Percentiles rank a stretch among this genome's conserved stretches.
These are phyloP conservation scores for Cantharis flavilabris DNA, from an alignment of 2,888 invertebrate genomes.

Conservation along the genomic window DNA sequence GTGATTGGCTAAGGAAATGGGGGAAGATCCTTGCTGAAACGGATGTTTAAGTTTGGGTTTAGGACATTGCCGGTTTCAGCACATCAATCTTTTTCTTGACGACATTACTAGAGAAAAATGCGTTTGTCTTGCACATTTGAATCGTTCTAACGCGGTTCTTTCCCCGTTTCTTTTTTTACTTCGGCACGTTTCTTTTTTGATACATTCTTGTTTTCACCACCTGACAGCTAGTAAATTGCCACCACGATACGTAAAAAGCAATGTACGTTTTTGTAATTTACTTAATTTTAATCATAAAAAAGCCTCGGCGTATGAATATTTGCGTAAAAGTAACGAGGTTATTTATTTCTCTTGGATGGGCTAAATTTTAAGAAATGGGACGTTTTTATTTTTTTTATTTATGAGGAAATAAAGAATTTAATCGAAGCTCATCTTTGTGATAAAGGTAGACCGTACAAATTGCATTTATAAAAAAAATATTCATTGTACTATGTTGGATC, in stretches of 20 bases:
- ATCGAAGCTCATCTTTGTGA: neutral
- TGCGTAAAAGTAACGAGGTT: neutral
- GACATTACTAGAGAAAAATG: constrained; percentile 16
- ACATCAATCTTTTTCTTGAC: constrained; percentile 25
- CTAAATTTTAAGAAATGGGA: constrained; percentile 1
- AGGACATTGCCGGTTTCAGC: constrained; percentile 9
- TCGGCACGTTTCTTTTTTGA: neutral
- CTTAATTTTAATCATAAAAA: neutral
- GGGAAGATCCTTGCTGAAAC: constrained; percentile 12
- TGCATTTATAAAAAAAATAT: neutral
- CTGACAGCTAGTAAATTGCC: neutral
- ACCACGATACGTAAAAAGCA: neutral
- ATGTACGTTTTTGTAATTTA: neutral
- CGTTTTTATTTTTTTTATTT: neutral
- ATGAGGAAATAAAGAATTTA: constrained; percentile 2
- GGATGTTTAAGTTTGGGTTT: constrained; percentile 24
- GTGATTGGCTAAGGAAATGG: constrained; percentile 22
- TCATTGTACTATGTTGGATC: neutral
- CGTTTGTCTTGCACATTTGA: constrained; percentile 13
- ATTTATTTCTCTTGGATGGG: neutral
- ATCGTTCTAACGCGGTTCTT: neutral
- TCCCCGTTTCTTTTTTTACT: neutral
- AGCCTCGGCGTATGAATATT: neutral
- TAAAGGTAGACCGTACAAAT: neutral
- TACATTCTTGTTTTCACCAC: neutral